Conservation (phyloP, 2,113 vertebrate species). For the Micronisus gabar region DNA sequence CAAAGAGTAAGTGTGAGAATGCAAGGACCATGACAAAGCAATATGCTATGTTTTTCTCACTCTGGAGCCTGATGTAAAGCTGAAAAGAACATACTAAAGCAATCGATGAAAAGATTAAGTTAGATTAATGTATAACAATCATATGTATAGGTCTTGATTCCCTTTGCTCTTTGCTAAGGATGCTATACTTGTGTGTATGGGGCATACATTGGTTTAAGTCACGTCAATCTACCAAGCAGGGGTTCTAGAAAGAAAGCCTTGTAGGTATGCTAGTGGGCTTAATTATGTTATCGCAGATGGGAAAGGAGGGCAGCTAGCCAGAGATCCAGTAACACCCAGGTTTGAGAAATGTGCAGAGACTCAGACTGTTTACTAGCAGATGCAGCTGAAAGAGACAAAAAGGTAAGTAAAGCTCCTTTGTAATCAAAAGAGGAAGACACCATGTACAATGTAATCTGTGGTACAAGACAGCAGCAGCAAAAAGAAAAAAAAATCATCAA, state of each 20-base stretch:
- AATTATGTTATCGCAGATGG: background rate
- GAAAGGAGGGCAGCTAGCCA: background rate
- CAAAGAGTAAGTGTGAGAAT: background rate
- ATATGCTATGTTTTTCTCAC: background rate
- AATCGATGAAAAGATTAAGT: background rate
- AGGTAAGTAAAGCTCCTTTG: background rate
- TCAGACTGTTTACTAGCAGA: background rate
- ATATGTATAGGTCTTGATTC: background rate
- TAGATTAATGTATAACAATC: background rate
- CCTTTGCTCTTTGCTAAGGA: background rate
- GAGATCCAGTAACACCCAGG: background rate
- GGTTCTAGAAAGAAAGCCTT: background rate
- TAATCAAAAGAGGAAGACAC: background rate
- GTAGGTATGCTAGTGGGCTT: background rate
- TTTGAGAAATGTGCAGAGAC: background rate
- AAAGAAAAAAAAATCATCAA: background rate
- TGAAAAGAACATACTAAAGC: background rate
- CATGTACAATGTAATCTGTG: background rate
- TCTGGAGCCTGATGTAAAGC: background rate
- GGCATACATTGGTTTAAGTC: background rate
- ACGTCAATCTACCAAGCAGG: accelerated
- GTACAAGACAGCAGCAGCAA: background rate
- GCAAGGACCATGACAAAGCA: background rate
- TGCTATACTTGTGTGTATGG: accelerated
- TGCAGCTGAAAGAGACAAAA: background rate